These are phyloP conservation scores for Apis mellifera DNA, from an alignment of 1,140 invertebrate species.

Conservation along the genomic window Amel_HAv3.1 CM009943.2:4089001-4089500, in stretches of 20 bases:
- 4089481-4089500: too few relatives aligned
- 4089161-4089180: conserved; percentile 42
- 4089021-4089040: too few relatives aligned
- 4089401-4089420: background rate
- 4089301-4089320: conserved; percentile 61
- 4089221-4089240: conserved; percentile 43
- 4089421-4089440: conserved; percentile 49
- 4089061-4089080: conserved; percentile 47
- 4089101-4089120: conserved; percentile 32
- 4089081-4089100: conserved; percentile 61
- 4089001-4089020: too few relatives aligned
- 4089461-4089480: background rate
- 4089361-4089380: conserved; percentile 55
- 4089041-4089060: conserved; percentile 1
- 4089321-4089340: conserved; percentile 52
- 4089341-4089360: conserved; percentile 60
- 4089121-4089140: conserved; percentile 51
- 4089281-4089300: conserved; percentile 64
- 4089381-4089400: conserved; percentile 22
- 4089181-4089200: conserved; percentile 75
- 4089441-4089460: background rate
- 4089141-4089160: conserved; percentile 54
- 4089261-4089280: conserved; percentile 77
- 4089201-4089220: conserved; percentile 76
- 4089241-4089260: conserved; percentile 53